These are phyloP conservation scores for Drosophila burlai DNA, from an alignment of 1,140 invertebrate genomes.

Conservation along the genomic window DNA sequence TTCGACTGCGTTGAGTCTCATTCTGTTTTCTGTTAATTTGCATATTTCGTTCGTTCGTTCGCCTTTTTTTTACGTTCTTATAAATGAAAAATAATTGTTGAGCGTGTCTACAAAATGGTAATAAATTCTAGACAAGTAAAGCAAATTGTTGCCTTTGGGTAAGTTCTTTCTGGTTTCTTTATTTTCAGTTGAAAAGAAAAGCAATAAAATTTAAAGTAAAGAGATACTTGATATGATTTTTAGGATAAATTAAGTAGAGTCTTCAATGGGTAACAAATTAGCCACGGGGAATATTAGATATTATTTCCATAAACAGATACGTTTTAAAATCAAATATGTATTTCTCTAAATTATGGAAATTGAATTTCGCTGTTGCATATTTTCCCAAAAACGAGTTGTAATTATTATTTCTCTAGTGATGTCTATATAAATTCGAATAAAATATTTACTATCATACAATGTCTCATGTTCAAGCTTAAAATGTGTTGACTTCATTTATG, in stretches of 20 bases:
- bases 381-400: neutral
- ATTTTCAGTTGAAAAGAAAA: conserved; percentile 4
- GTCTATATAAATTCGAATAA: neutral
- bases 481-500: neutral
- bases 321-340: no score
- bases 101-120: conserved; percentile 52
- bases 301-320: no score
- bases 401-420: neutral
- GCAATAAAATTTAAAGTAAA: conserved; percentile 1
- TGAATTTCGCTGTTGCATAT: neutral
- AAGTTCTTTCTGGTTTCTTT: neutral
- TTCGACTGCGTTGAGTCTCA: conserved; percentile 9
- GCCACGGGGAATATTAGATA: no score
- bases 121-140: conserved; percentile 63
- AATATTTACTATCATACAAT: neutral
- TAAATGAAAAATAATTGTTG: conserved; percentile 67
- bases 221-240: conserved; percentile 3
- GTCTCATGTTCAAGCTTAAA: neutral
- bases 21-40: conserved; percentile 62
- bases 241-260: neutral
- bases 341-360: no score
- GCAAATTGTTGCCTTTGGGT: conserved; percentile 51
- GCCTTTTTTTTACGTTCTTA: conserved; percentile 41
- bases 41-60: conserved; percentile 54
- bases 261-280: neutral